These are phyloP conservation scores for Zophobas morio DNA, from an alignment of 1,140 invertebrate species.

Conservation along the genomic window DNA sequence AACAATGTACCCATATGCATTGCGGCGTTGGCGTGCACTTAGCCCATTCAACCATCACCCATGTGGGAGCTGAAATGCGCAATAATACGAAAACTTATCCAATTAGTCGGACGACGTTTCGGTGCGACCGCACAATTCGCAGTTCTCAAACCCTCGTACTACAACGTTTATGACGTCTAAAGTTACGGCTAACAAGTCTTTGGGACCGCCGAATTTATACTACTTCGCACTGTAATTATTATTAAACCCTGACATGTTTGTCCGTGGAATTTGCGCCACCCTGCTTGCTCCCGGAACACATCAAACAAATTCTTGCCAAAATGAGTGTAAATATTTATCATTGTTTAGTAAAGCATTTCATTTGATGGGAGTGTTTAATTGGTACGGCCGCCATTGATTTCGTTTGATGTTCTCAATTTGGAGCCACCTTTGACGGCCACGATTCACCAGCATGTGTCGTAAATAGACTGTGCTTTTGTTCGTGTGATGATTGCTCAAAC, in stretches of 20 bases:
- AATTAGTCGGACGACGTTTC: constrained; percentile 20
- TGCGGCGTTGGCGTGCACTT: too few species aligned
- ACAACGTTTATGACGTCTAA: constrained; percentile 28
- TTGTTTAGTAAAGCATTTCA: constrained; percentile 30
- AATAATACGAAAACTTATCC: constrained; percentile 38
- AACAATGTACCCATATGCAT: too few species aligned
- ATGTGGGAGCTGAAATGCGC: constrained; percentile 25
- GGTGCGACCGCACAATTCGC: constrained; percentile 9
- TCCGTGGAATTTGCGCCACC: background rate
- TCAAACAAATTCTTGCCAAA: constrained; percentile 19
- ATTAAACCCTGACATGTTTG: background rate
- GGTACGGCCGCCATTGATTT: constrained; percentile 14
- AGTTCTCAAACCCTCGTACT: constrained; percentile 2
- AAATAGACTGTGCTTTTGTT: constrained; percentile 6
- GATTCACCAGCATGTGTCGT: constrained; percentile 1
- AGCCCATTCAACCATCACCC: constrained; percentile 1
- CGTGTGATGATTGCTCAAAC: too few species aligned
- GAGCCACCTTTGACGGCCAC: constrained; percentile 28
- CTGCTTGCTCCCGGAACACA: background rate
- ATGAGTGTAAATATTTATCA: constrained; percentile 24
- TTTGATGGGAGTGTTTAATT: constrained; percentile 35
- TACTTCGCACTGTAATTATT: constrained; percentile 22
- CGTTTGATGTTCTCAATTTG: constrained; percentile 31
- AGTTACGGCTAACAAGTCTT: constrained; percentile 27
- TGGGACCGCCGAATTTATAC: constrained; percentile 17